Base-by-base conservation (phyloP, 2,888 invertebrate genomes). In the Coelopa pilipes region DNA sequence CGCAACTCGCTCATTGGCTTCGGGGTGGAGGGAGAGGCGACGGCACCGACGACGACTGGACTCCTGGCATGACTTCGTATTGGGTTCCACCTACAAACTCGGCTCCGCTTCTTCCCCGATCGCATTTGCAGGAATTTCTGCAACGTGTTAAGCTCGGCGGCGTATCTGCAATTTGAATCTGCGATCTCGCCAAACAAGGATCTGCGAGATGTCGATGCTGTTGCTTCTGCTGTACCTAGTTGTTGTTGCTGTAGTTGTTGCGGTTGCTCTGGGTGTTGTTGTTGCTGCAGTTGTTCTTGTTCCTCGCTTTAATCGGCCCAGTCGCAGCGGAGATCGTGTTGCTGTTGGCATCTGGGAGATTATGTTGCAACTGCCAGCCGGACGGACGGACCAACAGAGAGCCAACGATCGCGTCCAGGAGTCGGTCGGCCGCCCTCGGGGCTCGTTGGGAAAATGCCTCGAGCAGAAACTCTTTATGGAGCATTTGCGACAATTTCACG, bases 281-380 rank as follows among this genome's bases (percentile, higher is more conserved):
- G 19, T 57, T 57, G 57, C 17, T 57, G 10, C 21, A 12, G 3
- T 53, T 5, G 15, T 53, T n/a, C n/a, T n/a, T 17, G 17, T 53
- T 53, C 17, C 1, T 57, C 11, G 11, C 7, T 34, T 34, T 34
- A 34, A 34, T 4, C 34, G 34, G 34, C 34, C 11, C 45, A 34
- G 34, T 15, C 13, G 60, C 15, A 10, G 60, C 15, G 34, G 60
- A 19, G 34, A 62, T 62, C 60, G 60, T 62, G 60, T 21, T 65
- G 70, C 19, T 24, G 57, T 49, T 81, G 81, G 77, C 82, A 83
- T 24, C 13, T 34, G 34, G 2, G 59, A 50, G 66, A 50, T 66
- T 50, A 66, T 49, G 49, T 49, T 66, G 50, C 19, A 46, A 47
- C 47, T 47, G 15, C n/a, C 34, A 34, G 34, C 2, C 34, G 7